Evolutionary conservation across 2,797 vertebrate genomes (phyloP).

Genomic region (Pangasius djambal): DNA sequence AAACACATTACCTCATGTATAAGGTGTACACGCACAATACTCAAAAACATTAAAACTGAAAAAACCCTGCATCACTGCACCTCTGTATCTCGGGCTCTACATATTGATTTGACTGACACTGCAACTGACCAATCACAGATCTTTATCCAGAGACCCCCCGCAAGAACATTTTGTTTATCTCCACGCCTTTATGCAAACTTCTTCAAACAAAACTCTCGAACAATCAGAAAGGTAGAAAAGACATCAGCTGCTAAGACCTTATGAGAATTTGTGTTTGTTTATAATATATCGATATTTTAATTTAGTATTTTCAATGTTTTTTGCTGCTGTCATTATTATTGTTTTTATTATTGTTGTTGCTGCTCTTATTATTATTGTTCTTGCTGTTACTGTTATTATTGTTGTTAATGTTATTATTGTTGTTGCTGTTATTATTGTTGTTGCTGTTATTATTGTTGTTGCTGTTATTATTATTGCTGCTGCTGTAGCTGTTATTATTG

Average conservation of each 20-base stretch:
- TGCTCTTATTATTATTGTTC: no score
- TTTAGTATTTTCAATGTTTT: no score
- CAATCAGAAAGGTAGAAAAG: neutral
- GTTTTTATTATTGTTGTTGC: no score
- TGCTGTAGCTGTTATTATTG: no score
- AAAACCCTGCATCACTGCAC: neutral
- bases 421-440: no score
- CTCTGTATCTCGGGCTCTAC: no score
- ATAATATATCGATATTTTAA: neutral
- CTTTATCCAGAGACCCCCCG: neutral
- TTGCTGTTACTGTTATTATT: no score
- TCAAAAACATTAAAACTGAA: neutral
- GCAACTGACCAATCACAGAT: neutral
- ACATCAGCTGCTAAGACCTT: neutral
- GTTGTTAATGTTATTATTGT: no score
- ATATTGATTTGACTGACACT: neutral
- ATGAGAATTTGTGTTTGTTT: neutral
- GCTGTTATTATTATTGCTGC: no score
- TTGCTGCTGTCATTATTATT: no score
- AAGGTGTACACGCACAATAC: neutral
- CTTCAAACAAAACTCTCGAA: neutral
- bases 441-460: no score
- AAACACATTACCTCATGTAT: neutral
- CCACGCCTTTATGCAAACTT: no score
- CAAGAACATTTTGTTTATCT: neutral